Evolutionary conservation across 2,797 vertebrate genomes (phyloP).

Genomic region (Botia kubotai): DNA sequence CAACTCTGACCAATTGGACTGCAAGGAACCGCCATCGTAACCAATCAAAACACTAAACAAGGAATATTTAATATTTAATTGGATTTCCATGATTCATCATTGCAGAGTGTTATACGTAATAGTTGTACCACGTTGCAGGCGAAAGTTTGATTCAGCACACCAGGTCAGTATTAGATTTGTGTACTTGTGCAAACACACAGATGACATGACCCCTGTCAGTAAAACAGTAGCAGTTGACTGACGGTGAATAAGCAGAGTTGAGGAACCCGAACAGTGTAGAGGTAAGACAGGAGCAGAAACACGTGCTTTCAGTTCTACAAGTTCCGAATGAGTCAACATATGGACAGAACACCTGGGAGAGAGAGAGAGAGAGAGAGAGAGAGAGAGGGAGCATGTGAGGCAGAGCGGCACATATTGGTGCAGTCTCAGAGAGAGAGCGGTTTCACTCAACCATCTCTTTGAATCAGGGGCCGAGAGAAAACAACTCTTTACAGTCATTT

Average conservation of each 20-base stretch:
- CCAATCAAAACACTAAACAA: not conserved
- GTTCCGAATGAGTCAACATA: slow-evolving; percentile 65
- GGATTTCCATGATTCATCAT: not conserved
- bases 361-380: slow-evolving; percentile 62
- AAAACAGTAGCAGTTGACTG: not conserved
- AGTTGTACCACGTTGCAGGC: not conserved
- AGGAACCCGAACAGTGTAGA: slow-evolving; percentile 47
- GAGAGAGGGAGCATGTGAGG: slow-evolving; percentile 33
- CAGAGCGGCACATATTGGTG: slow-evolving; percentile 50
- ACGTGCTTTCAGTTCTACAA: slow-evolving; percentile 59
- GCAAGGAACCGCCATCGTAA: not conserved
- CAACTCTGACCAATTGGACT: not conserved
- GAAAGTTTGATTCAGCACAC: slow-evolving; percentile 7
- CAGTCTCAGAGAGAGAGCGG: slow-evolving; percentile 55
- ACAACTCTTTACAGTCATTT: slow-evolving; percentile 60
- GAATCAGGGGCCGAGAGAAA: slow-evolving; percentile 59
- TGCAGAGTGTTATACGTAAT: not conserved
- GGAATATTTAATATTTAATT: not conserved
- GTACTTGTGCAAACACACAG: not conserved
- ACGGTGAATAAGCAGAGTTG: not conserved
- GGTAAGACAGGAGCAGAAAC: slow-evolving; percentile 53
- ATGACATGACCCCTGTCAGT: not conserved
- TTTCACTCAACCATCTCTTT: slow-evolving; percentile 65
- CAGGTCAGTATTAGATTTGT: not conserved
- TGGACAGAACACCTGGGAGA: slow-evolving; percentile 61